Evolutionary conservation across 2,113 vertebrate species (phyloP), one percentile per base, ranked within the genome.

Genomic region (Phrynosoma blainvillii): DNA sequence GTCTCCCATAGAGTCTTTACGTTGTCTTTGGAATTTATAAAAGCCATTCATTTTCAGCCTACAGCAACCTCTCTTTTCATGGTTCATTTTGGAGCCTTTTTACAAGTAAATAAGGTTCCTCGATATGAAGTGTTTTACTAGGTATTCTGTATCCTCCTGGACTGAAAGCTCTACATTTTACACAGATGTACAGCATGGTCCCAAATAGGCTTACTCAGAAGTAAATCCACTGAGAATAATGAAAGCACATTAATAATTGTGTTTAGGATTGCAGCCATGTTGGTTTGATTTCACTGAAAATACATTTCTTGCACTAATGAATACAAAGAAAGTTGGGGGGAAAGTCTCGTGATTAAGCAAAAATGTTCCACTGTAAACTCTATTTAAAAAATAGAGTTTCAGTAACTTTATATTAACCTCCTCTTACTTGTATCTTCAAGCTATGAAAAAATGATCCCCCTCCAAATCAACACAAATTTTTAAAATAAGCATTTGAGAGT

Each of bases 11-110:
- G 94, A 93, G 90, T 88, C 92, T 92, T 94, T 94, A 92, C 93
- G 87, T 95, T 94, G 92, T 94, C 86, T 80, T 93, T 92, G 88
- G 94, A 96, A 95, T 95, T 89, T 93, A 93, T 93, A 95, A 90
- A 0, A 0, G 85, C 74, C 84, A 86, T 87, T 90, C 11, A 9
- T 92, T 96, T 95, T 87, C 87, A 94, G 79, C 12, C 84, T 59
- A 32, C 87, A 91, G 90, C 86, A 92, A 91, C 82, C 6, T 90
- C 78, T 90, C 93, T 86, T 91, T 87, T 88, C 40, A 1, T 83
- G 85, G 66, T 89, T 92, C 87, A 82, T 89, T 70, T 40, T 83
- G 84, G 59, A 75, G 42, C 1, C 0, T 83, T 94, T 93, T 91
- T 88, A 87, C 89, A 92, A 92, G 95, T 91, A 94, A 95, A 86